Evolutionary conservation across 2,113 vertebrate species (phyloP), one percentile per base, ranked within the genome.

Genomic region (Holacanthus passer): DNA sequence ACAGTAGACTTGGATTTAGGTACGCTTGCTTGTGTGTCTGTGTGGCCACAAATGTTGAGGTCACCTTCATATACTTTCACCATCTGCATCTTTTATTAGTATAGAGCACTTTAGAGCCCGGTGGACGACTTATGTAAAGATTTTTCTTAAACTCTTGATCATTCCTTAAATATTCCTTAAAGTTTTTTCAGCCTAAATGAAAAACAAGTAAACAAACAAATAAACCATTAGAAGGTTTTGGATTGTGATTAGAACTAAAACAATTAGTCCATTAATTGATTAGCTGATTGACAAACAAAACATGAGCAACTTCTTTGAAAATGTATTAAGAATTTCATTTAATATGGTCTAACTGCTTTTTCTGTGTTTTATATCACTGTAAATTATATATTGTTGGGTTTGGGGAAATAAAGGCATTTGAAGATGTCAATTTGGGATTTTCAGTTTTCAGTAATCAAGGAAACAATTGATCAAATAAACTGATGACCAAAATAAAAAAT

Each of bases 41-140:
- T 77, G 73, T 72, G 83, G 73, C 71, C 79, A 81, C 65, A 85
- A 76, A 60, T 66, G 75, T 45, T 81, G 63, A 82, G 82, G 85
- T 89, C 87, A 92, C 88, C 84, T 85, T 90, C 81, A 88, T 67
- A 52, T 63, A 77, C 45, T 19, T 81, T 14, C 60, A 37, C 71
- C 68, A 77, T 81, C 71, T 90, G 85, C 72, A 78, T n/a, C 39
- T 79, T 87, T 39, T 52, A 70, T 71, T 24, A 73, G 37, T 53
- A 53, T 45, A 52, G 73, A 73, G 13, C 31, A 50, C 48, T 72
- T 67, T 1, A 32, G 29, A 66, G n/a, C 12, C 35, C 27, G 19
- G 32, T 59, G 16, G 56, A 3, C 47, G 29, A 69, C 47, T 59
- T 37, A 50, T 29, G 11, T 7, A 63, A 19, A 65, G 10, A 74